These are phyloP conservation scores for Tauraco erythrolophus DNA, from an alignment of 2,113 vertebrate genomes.

Conservation along the genomic window DNA sequence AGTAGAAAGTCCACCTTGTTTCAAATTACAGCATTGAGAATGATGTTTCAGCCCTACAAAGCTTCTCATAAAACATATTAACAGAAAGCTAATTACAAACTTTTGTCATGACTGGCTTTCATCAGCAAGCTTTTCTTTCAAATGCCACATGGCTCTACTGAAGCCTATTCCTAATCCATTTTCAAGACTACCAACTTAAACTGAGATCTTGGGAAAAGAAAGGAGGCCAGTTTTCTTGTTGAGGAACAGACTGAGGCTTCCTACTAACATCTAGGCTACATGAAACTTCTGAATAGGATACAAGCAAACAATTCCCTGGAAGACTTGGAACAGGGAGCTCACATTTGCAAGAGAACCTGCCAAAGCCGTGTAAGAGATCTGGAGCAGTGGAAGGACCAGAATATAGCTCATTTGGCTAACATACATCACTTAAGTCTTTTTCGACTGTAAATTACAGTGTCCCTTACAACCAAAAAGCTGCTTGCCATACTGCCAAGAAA, in stretches of 20 bases:
- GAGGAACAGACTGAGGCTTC: neutral
- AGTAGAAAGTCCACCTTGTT: neutral
- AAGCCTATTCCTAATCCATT: neutral
- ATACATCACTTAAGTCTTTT: neutral
- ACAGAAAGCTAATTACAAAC: neutral
- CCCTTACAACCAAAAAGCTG: neutral
- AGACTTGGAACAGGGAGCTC: neutral
- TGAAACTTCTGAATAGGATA: neutral
- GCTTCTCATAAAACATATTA: neutral
- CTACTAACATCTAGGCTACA: neutral
- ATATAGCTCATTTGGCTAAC: neutral
- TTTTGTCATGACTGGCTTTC: neutral
- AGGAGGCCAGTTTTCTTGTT: neutral
- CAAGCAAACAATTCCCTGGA: neutral
- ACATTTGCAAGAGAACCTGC: neutral
- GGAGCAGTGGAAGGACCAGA: neutral
- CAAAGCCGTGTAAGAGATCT: neutral
- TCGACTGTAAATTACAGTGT: neutral
- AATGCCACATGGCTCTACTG: neutral
- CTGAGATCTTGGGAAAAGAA: neutral
- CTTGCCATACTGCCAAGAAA: neutral
- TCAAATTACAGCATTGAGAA: neutral
- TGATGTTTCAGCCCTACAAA: neutral
- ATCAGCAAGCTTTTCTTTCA: neutral
- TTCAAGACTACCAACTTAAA: neutral